Conservation (phyloP, 2,113 vertebrate genomes). For the Ceratotherium simum region DNA sequence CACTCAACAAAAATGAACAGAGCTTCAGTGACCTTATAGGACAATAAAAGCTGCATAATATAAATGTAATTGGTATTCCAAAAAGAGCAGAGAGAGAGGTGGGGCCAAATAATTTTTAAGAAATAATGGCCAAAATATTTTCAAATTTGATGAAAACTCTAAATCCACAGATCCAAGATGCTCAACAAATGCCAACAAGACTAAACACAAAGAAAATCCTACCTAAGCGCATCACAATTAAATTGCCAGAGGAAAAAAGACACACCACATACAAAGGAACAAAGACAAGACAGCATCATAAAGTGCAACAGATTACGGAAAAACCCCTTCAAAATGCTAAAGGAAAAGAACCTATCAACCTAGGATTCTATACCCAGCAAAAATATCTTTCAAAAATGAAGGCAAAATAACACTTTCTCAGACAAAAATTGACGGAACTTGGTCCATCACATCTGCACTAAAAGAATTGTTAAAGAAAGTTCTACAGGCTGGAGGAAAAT, state of each 20-base stretch:
- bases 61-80: neutral
- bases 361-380: neutral
- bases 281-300: neutral
- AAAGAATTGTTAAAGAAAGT: neutral
- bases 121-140: neutral
- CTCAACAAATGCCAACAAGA: neutral
- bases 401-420: neutral
- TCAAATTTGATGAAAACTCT: neutral
- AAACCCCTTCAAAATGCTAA: neutral
- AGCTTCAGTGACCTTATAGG: neutral
- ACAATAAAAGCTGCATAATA: neutral
- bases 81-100: neutral
- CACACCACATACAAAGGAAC: neutral
- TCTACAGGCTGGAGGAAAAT: neutral
- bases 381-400: neutral
- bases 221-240: neutral
- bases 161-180: neutral
- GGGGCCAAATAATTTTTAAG: neutral
- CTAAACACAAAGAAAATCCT: neutral
- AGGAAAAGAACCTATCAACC: neutral
- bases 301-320: neutral
- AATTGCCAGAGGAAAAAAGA: neutral
- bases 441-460: neutral
- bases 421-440: neutral
- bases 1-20: neutral